Base-by-base conservation (phyloP, 2,888 invertebrate genomes). In the Cryptocheilus praepositus region DNA sequence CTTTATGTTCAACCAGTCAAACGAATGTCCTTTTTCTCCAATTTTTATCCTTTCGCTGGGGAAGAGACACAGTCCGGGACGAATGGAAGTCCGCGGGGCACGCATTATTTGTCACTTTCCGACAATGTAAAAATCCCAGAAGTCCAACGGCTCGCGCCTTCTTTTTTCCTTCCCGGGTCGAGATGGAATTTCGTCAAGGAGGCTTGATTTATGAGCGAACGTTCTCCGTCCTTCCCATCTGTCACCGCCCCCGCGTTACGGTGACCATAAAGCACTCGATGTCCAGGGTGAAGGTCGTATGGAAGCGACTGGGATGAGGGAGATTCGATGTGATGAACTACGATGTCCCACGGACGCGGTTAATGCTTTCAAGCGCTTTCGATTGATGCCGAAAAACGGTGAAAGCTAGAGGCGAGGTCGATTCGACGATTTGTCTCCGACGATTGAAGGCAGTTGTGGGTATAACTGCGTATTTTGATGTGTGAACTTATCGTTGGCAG, bases 41-140 rank as follows among this genome's bases (percentile, higher is more conserved):
- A 19, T 52, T 11, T 52, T 52, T 52, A 16, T n/a, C 18, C 21
- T 22, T 21, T 7, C 16, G 15, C 52, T 3, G 7, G 19, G n/a
- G n/a, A 49, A 52, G 49, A 57, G 54, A 64, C 68, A 53, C 54
- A 18, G 5, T 25, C 15, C 52, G 25, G 5, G 21, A 22, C 4
- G 3, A 1, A 18, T 7, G 15, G 53, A 16, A 18, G 43, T 51
- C 60, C 56, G 53, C 62, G 49, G 55, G 55, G 56, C 64, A 70
- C 68, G 69, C 68, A 62, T 79, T 76, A 80, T 81, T 82, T 81
- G 77, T 80, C 80, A 78, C 71, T 67, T 63, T 57, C 51, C 52
- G 69, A 64, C 60, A 68, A 76, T 76, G 64, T 71, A 68, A 70
- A 78, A 73, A 73, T 75, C 71, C 73, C 53, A 59, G 66, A 66